Conservation (phyloP, 2,888 invertebrate species). For the Rhorus exstirpatorius region DNA sequence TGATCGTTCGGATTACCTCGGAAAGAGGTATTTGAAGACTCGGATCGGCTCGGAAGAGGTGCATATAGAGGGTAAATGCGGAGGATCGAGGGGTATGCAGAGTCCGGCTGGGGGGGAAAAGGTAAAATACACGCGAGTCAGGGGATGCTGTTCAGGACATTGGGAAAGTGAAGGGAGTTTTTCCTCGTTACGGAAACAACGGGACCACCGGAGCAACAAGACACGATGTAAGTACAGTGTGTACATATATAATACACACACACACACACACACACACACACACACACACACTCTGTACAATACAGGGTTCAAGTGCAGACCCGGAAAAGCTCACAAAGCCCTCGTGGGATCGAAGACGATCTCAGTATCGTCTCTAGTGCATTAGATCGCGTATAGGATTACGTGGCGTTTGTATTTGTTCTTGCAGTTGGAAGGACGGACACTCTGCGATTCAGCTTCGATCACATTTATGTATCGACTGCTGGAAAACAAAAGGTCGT, state of each 20-base stretch:
- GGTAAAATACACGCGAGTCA: conserved; percentile 65
- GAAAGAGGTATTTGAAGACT: background rate
- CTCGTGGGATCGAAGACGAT: conserved; percentile 34
- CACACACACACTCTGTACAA: background rate
- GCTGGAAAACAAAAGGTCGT: background rate
- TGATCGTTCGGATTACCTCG: conserved; percentile 29
- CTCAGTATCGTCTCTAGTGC: conserved; percentile 56
- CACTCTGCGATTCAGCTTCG: conserved; percentile 33
- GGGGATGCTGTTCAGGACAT: conserved; percentile 64
- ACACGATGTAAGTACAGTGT: conserved; percentile 78
- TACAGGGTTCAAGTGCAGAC: conserved; percentile 35
- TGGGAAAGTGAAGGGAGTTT: conserved; percentile 74
- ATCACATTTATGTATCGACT: conserved; percentile 7
- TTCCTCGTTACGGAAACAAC: conserved; percentile 79
- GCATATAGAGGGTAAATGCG: conserved; percentile 8
- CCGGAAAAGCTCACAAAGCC: conserved; percentile 51
- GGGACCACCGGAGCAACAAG: conserved; percentile 79
- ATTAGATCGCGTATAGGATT: conserved; percentile 66
- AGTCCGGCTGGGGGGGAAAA: conserved; percentile 31
- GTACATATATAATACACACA: conserved; percentile 1
- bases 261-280: background rate
- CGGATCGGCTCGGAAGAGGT: too few species aligned
- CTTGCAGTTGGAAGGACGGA: conserved; percentile 49
- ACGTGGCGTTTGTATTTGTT: conserved; percentile 60
- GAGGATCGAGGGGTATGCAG: conserved; percentile 25